Evolutionary conservation across 1,140 invertebrate species (phyloP).

Genomic region (Sitobion miscanthi): DNA sequence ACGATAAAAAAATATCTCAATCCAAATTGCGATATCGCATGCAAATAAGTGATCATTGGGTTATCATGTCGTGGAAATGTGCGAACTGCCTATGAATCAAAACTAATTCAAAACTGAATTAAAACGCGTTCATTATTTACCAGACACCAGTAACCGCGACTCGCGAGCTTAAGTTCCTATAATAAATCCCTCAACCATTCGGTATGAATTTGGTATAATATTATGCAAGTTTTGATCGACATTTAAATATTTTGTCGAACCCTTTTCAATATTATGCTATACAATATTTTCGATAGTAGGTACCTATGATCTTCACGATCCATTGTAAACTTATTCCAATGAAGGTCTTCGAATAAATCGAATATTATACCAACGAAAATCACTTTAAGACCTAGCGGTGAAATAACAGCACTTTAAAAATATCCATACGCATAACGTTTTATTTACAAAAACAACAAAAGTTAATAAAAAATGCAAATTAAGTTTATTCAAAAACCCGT

Average conservation of each 20-base stretch:
- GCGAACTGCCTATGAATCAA: background rate
- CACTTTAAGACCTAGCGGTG: background rate
- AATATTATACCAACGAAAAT: background rate
- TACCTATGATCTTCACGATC: background rate
- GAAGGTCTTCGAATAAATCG: background rate
- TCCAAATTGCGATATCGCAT: too few relatives aligned
- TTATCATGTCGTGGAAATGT: background rate
- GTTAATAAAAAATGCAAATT: background rate
- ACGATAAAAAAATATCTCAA: too few relatives aligned
- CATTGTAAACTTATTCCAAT: background rate
- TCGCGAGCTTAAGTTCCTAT: too few relatives aligned
- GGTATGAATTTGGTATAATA: background rate
- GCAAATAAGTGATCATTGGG: background rate
- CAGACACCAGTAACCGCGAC: background rate
- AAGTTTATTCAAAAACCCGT: background rate
- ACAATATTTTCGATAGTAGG: background rate
- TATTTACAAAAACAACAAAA: background rate
- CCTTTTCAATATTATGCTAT: background rate
- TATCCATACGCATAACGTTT: too few relatives aligned
- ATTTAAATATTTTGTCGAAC: background rate
- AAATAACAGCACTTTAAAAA: background rate
- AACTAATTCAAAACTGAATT: background rate
- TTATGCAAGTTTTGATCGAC: background rate
- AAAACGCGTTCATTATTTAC: background rate
- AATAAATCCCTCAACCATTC: too few relatives aligned